Conservation (phyloP, 2,888 invertebrate species). For the Acrobasis consociella region DNA sequence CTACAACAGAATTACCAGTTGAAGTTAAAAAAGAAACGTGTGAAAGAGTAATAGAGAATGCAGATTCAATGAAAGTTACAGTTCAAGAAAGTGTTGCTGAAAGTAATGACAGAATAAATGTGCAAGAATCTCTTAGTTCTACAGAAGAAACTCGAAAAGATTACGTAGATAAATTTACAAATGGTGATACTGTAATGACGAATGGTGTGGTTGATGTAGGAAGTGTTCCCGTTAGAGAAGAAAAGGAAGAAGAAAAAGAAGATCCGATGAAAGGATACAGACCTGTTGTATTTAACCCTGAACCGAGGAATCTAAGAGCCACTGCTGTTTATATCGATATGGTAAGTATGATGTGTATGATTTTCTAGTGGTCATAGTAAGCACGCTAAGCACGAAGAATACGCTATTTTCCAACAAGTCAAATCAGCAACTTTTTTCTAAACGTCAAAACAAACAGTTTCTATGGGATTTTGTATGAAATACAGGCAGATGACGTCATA, state of each 20-base stretch:
- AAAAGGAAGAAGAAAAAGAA: slow-evolving; percentile 26
- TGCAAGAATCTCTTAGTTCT: not conserved
- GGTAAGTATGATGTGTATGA: slow-evolving; percentile 7
- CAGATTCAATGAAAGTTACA: not conserved
- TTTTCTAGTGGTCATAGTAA: too few species aligned
- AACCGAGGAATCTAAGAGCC: slow-evolving; percentile 27
- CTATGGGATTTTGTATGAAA: too few species aligned
- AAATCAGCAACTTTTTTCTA: too few species aligned
- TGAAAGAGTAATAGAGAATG: not conserved
- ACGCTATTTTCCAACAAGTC: too few species aligned
- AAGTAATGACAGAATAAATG: not conserved
- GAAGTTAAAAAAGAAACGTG: not conserved
- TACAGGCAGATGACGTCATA: too few species aligned
- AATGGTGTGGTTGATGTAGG: slow-evolving; percentile 1
- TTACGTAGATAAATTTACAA: not conserved
- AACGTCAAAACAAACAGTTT: too few species aligned
- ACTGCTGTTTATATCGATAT: slow-evolving; percentile 8
- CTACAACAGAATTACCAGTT: not conserved
- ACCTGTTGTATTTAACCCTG: slow-evolving; percentile 43
- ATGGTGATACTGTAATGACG: not conserved
- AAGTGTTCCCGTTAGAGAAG: not conserved
- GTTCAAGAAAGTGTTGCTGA: not conserved
- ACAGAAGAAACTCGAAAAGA: not conserved
- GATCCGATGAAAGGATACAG: slow-evolving; percentile 42
- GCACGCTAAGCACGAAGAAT: too few species aligned